phyloP scores from a whole-genome alignment of 2,888 invertebrate genomes.

The Xylocampa areola region DNA sequence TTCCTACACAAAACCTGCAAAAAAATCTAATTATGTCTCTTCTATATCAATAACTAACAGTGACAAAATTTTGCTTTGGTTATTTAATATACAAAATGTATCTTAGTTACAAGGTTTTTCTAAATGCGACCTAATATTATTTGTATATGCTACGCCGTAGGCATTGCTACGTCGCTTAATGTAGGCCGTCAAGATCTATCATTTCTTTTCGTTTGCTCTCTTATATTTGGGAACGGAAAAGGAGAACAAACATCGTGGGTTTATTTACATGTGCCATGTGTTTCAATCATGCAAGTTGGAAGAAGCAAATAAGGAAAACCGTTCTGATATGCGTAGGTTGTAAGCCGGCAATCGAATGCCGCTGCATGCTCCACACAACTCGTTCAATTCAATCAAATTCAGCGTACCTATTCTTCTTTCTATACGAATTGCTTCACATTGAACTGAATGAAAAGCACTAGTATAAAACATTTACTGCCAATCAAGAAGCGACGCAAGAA shows the following conservation, averaged over 20 bases:
- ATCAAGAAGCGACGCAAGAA: conserved; percentile 37
- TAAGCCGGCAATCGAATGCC: conserved; percentile 13
- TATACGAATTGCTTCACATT: conserved; percentile 5
- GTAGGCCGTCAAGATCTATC: conserved; percentile 2
- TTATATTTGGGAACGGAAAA: neutral
- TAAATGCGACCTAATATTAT: neutral
- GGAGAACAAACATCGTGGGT: neutral
- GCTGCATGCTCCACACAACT: conserved; percentile 4
- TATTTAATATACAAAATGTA: too few relatives aligned
- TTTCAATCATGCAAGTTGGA: conserved; percentile 12
- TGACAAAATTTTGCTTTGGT: too few relatives aligned
- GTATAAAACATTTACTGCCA: conserved; percentile 29
- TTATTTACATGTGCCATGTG: conserved; percentile 20
- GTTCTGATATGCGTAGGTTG: conserved; percentile 11
- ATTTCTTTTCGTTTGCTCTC: neutral
- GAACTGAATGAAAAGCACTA: conserved; percentile 13
- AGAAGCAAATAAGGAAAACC: conserved; percentile 29
- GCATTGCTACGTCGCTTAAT: conserved; percentile 31
- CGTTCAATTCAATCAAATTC: conserved; percentile 21
- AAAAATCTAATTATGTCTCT: too few relatives aligned
- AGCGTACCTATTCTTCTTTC: neutral
- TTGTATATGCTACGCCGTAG: conserved; percentile 40
- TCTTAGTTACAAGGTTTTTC: too few relatives aligned
- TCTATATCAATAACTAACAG: too few relatives aligned
- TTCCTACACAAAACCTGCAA: too few relatives aligned